phyloP scores from a whole-genome alignment of 2,113 vertebrate species.

The Psilopsiagon aymara region DNA sequence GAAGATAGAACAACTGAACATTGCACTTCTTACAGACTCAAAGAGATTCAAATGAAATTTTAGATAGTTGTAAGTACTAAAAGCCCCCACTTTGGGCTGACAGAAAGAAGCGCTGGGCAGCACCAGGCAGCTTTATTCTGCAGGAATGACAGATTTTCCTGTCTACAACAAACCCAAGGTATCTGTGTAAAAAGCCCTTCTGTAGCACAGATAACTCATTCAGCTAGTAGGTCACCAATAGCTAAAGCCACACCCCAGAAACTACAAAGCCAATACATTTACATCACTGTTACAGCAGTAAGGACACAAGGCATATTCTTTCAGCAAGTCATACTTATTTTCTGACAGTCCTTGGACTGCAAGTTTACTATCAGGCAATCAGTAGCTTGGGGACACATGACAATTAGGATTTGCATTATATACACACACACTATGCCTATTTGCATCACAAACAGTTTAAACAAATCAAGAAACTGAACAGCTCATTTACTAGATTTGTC shows the following conservation, averaged over 20 bases:
- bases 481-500: background rate
- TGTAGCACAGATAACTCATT: background rate
- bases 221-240: background rate
- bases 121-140: background rate
- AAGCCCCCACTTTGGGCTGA: rapidly evolving
- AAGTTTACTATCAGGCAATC: background rate
- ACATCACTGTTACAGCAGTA: background rate
- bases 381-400: background rate
- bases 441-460: background rate
- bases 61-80: background rate
- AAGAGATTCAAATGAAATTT: background rate
- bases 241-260: background rate
- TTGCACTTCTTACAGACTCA: background rate
- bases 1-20: background rate
- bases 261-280: background rate
- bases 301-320: background rate
- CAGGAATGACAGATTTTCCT: background rate
- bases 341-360: background rate
- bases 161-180: background rate
- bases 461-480: background rate
- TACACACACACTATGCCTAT: rapidly evolving
- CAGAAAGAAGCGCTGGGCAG: background rate
- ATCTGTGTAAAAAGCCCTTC: background rate
- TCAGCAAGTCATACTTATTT: background rate
- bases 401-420: background rate